Conservation (phyloP, 53 echinoderm and acorn worm species). For the Zoroaster sp. region DNA sequence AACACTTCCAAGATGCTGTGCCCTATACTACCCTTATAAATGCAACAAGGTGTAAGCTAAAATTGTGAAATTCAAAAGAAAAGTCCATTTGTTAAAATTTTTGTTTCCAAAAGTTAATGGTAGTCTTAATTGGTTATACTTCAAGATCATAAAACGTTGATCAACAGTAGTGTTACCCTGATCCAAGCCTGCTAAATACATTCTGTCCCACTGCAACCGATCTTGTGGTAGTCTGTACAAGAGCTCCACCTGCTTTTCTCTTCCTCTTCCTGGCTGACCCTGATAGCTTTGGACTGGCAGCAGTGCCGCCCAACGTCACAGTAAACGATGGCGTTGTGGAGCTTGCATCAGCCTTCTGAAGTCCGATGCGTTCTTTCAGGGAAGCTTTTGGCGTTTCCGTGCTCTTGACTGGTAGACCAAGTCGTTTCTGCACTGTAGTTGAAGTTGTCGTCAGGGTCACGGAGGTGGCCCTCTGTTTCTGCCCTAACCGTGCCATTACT, state of each 20-base stretch:
- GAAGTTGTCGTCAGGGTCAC: neutral
- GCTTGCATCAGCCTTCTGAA: conserved; percentile 90
- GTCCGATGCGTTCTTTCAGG: conserved; percentile 81
- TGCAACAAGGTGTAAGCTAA: no score
- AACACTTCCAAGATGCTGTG: no score
- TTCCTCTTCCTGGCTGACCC: conserved; percentile 39
- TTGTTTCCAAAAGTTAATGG: no score
- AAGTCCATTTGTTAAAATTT: no score
- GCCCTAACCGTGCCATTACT: conserved; percentile 53
- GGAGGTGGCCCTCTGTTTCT: neutral
- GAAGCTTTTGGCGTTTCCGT: conserved; percentile 40
- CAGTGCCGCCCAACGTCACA: conserved; percentile 53
- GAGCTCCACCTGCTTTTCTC: neutral
- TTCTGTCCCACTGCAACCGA: conserved; percentile 24
- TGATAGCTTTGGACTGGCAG: neutral
- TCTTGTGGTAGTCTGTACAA: neutral
- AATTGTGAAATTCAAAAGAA: no score
- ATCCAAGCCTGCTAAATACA: conserved; percentile 53
- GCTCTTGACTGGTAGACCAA: conserved; percentile 36
- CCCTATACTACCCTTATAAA: no score
- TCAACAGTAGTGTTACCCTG: neutral
- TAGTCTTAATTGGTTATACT: no score
- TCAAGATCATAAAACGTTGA: no score
- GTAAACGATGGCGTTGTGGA: conserved; percentile 93
- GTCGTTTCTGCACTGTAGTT: conserved; percentile 6